These are phyloP conservation scores for Lasius fuliginosus DNA, from an alignment of 2,888 invertebrate species.

Conservation along the genomic window DNA sequence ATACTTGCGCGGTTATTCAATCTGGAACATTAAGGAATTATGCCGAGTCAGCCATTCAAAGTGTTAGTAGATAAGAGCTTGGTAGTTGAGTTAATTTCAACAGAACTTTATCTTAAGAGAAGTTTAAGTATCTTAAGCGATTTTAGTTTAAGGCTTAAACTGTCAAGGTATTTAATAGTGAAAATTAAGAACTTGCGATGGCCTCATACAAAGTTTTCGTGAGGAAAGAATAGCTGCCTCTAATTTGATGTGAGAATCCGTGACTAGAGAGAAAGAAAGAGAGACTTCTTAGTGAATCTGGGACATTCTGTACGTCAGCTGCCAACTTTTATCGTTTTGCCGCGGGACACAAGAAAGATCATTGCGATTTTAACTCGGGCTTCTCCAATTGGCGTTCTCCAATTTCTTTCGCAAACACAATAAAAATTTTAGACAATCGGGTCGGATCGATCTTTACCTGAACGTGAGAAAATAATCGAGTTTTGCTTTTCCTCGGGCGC, in stretches of 20 bases:
- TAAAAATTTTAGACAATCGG: conserved; percentile 49
- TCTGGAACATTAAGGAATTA: not conserved
- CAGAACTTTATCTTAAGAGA: conserved; percentile 13
- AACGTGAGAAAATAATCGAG: conserved; percentile 51
- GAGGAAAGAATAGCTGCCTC: not conserved
- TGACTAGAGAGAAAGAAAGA: conserved; percentile 18
- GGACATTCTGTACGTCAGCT: not conserved
- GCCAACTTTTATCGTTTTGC: conserved; percentile 32
- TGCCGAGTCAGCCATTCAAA: not conserved
- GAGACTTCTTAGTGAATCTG: conserved; percentile 25
- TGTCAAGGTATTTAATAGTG: conserved; percentile 31
- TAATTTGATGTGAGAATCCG: conserved; percentile 33
- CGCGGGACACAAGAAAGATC: conserved; percentile 22
- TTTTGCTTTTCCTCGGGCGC: conserved; percentile 33
- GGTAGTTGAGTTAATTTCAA: conserved; percentile 22
- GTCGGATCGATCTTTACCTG: conserved; percentile 29
- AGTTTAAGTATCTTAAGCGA: not conserved
- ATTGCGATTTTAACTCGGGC: conserved; percentile 15
- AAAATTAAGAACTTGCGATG: conserved; percentile 42
- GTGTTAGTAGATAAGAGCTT: conserved; percentile 24
- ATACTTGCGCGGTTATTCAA: not conserved
- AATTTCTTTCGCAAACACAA: conserved; percentile 38
- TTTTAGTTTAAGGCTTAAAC: conserved; percentile 26
- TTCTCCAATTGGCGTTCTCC: conserved; percentile 41
- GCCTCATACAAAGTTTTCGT: conserved; percentile 20